Evolutionary conservation across 2,113 vertebrate genomes (phyloP), one percentile per base, ranked within the genome.

Genomic region (crab-eating macaque (Macaca fascicularis)): DNA sequence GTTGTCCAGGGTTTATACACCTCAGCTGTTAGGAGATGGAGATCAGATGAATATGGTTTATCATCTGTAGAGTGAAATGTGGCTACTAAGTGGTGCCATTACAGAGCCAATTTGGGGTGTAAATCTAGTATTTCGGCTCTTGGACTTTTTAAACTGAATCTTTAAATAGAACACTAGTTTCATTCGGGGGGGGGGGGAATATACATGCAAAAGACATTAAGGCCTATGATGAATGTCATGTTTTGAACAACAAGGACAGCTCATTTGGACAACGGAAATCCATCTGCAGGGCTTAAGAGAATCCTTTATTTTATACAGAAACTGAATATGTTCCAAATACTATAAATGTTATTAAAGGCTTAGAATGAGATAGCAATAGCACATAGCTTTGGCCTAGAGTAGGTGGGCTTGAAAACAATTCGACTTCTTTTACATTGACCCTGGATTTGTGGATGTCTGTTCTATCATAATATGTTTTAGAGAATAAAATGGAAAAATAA

Each of bases 291-390:
- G 19, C 38, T 93, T 57, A 72, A 52, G 48, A 81, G 27, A 76
- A 20, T 94, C 14, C 27, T 95, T 96, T 84, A 94, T 90, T 97
- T 97, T 87, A 55, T 92, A 35, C 10, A 70, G 82, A 50, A 95
- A 72, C 32, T 13, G 25, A 76, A 45, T 45, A 64, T 86, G 57
- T 94, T 93, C 30, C 30, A 72, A 64, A 64, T 94, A 69, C 69
- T 67, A 90, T 75, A 22, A 69, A 52, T 85, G 80, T 95, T 91
- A 87, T 61, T 20, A 82, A 87, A 74, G 50, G 27, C 27, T 72
- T 90, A 95, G 69, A 93, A 81, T 80, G 67, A 91, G 75, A 57
- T 19, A 88, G 80, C 20, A 93, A 90, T 43, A 74, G 13, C 4
- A 7, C 82, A 30, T 64, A 81, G 75, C 38, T 96, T 92, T 55